These are phyloP conservation scores for Todiramphus chloris DNA, from an alignment of 2,113 vertebrate genomes.

Conservation along the genomic window DNA sequence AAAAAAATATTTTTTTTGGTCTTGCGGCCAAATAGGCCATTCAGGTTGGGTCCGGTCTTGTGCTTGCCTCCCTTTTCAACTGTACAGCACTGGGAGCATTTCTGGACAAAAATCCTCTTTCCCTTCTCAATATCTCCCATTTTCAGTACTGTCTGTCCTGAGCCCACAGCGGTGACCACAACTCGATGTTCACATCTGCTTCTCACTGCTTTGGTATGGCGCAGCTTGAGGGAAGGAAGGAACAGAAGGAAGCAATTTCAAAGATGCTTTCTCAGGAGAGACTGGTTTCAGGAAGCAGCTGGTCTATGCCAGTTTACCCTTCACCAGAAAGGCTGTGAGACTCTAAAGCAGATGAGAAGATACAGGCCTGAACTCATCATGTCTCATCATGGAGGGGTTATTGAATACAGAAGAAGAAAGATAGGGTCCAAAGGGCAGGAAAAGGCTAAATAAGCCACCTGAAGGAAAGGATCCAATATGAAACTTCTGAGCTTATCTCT, in stretches of 20 bases:
- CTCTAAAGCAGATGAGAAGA: not conserved
- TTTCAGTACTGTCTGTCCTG: conserved; percentile 36
- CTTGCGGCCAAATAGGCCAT: conserved; percentile 85
- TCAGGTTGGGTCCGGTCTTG: conserved; percentile 87
- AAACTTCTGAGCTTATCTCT: not conserved
- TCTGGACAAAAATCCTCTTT: conserved; percentile 87
- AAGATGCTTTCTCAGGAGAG: not conserved
- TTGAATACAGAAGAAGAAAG: not conserved
- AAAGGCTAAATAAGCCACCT: not conserved
- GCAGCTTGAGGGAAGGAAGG: not conserved
- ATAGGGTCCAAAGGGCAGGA: not conserved
- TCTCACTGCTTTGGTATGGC: not conserved
- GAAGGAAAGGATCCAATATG: not conserved
- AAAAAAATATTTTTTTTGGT: conserved; percentile 49
- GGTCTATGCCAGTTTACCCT: not conserved
- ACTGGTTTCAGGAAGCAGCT: not conserved
- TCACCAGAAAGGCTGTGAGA: not conserved
- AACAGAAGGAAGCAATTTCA: not conserved
- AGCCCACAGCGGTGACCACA: too few relatives aligned
- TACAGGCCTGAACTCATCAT: not conserved
- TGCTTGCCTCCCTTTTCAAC: conserved; percentile 84
- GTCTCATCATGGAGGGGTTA: not conserved
- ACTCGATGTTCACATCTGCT: not conserved
- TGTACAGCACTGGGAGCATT: conserved; percentile 87
- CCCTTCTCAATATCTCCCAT: conserved; percentile 86